A percentile compares a stretch with the other conserved stretches of the same genome.
Evolutionary conservation across 2,113 vertebrate species (phyloP).

Genomic region (Castor canadensis): DNA sequence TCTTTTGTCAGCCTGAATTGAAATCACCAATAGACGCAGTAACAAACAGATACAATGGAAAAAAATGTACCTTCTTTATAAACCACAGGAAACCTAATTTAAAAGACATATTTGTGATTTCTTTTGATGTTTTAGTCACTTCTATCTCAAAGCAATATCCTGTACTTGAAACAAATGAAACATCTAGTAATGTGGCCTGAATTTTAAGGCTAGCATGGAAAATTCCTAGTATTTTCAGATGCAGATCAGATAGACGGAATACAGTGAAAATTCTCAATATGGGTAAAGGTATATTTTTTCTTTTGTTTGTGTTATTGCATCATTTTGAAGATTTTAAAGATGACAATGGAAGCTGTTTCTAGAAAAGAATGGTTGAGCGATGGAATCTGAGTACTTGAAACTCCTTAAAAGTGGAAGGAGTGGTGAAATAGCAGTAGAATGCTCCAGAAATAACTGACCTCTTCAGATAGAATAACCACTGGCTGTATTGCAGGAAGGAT

Average conservation of each 20-base stretch:
- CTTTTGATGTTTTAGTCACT: background rate
- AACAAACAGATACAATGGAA: background rate
- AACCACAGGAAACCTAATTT: background rate
- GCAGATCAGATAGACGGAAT: background rate
- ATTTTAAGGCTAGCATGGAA: background rate
- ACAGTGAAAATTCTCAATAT: background rate
- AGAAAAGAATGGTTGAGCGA: background rate
- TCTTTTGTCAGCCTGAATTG: background rate
- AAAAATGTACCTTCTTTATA: background rate
- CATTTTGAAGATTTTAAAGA: constrained; percentile 28
- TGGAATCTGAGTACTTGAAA: background rate
- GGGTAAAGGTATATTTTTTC: background rate
- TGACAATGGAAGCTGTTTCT: background rate
- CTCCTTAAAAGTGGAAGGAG: background rate
- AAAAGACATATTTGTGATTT: background rate
- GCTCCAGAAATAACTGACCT: background rate
- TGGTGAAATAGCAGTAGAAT: background rate
- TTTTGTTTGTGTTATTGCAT: background rate
- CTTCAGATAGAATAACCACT: background rate
- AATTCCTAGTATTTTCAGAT: background rate
- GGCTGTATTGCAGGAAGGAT: accelerated
- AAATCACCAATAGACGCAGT: background rate
- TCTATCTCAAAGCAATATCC: constrained; percentile 1
- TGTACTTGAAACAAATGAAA: background rate
- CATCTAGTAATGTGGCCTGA: background rate